Conservation (phyloP, 1,140 invertebrate species). For the Telenomus remus region DNA sequence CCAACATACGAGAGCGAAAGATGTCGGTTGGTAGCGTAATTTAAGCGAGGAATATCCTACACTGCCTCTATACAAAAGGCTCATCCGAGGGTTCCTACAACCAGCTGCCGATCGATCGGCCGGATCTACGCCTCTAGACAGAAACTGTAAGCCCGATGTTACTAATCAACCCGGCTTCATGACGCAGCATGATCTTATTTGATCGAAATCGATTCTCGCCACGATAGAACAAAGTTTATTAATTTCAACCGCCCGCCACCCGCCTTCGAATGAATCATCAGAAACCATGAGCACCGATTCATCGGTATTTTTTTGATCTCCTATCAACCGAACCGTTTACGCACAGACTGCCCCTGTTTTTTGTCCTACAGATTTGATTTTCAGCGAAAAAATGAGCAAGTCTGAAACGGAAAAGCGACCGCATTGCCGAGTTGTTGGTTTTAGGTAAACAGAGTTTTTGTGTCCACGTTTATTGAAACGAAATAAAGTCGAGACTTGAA, state of each 20-base stretch:
- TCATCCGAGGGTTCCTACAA: conserved; percentile 34
- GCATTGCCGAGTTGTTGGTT: conserved; percentile 10
- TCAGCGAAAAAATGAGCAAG: not conserved
- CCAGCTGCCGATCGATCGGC: conserved; percentile 56
- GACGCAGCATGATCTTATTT: conserved; percentile 51
- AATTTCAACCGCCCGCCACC: conserved; percentile 44
- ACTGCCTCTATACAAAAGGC: conserved; percentile 58
- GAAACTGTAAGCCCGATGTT: conserved; percentile 44
- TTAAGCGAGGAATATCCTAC: conserved; percentile 63
- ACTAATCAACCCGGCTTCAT: conserved; percentile 46
- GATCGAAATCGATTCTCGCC: conserved; percentile 47
- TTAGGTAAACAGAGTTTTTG: conserved; percentile 12
- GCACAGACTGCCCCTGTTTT: conserved; percentile 8
- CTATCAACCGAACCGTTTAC: conserved; percentile 9
- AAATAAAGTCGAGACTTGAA: conserved; percentile 3
- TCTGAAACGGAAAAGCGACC: not conserved
- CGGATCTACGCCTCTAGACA: conserved; percentile 50
- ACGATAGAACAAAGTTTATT: conserved; percentile 46
- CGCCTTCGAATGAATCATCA: conserved; percentile 54
- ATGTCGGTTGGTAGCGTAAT: conserved; percentile 62
- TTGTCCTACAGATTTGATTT: conserved; percentile 21
- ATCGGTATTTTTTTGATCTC: conserved; percentile 19
- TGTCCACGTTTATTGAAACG: not conserved
- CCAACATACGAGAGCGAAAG: conserved; percentile 60
- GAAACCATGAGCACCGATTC: conserved; percentile 22